Base-by-base conservation (phyloP, 2,797 vertebrate genomes). In the Chaunax sp. region DNA sequence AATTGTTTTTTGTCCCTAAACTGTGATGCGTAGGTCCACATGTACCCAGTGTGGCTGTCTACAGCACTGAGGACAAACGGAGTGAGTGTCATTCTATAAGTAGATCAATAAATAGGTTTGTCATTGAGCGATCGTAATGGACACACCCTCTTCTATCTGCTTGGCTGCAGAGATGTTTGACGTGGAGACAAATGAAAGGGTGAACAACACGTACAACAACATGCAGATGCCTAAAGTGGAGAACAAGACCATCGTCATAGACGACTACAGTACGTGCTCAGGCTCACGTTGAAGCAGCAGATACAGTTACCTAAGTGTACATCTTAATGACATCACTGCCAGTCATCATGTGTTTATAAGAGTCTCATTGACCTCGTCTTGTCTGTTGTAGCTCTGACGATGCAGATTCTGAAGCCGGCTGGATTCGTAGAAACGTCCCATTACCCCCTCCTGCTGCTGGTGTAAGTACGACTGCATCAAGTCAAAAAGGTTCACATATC, bases 381-480 rank as follows among this genome's bases (percentile, higher is more conserved):
- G 1, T 83, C 62, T 85, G 77, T 12, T 77, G 53, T 47, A 98
- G 97, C 86, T 69, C 90, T 99, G 78, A 95, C 94, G 0, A 90
- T 98, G 92, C 95, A 99, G 93, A 95, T 99, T 75, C 90, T 97
- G 82, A 98, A 96, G 88, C 98, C 98, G 0, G 96, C 96, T 1
- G 95, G 92, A 20, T 98, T 99, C 70, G 57, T 89, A 0, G 93
- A 96, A 0, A 94, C 95, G 0, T 66, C 92, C 0, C 95, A 96
- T 84, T 99, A 99, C 85, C 98, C 98, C 1, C 72, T 99, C 84
- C 93, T 99, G 60, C 93, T 99, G 78, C 87, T 99, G 14, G 96
- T 99, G 98, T 99, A 84, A 96, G 98, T 97, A 90, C 28, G 10
- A 68, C 23, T 5, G 41, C 2, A 13, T 25, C 38, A 40, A 15